These are phyloP conservation scores for Astur gentilis DNA, from an alignment of 2,113 vertebrate species.

Conservation along the genomic window DNA sequence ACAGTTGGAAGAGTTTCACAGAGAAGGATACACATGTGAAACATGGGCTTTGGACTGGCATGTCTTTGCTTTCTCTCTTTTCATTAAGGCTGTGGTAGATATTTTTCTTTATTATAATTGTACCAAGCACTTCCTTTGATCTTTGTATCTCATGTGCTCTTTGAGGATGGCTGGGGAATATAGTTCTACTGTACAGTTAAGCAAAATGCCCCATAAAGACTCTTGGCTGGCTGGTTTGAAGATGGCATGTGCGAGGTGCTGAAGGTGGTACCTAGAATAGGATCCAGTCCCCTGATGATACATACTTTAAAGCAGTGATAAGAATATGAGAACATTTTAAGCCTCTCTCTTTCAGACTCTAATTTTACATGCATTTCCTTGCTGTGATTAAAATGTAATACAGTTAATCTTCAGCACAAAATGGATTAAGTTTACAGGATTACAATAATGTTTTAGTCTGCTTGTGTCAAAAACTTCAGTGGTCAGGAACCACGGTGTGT, in stretches of 20 bases:
- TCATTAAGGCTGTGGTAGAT: neutral
- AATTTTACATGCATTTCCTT: neutral
- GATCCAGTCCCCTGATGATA: neutral
- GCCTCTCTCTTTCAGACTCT: neutral
- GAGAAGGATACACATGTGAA: neutral
- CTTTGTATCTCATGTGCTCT: neutral
- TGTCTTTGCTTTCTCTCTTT: neutral
- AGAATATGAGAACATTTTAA: neutral
- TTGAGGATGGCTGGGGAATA: neutral
- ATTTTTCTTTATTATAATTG: neutral
- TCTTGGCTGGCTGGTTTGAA: neutral
- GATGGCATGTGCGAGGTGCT: accelerated
- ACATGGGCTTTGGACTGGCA: neutral
- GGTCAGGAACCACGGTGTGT: neutral
- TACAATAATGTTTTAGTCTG: neutral
- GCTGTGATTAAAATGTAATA: neutral
- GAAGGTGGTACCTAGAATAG: neutral
- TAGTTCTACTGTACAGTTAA: neutral
- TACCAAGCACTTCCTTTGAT: neutral
- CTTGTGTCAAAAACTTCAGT: neutral
- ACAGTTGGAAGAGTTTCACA: neutral
- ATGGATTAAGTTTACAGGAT: neutral
- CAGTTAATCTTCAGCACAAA: neutral
- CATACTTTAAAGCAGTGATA: neutral
- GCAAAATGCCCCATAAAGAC: neutral